Conservation (phyloP, 2,888 invertebrate genomes). For the Eumerus sabulonum region DNA sequence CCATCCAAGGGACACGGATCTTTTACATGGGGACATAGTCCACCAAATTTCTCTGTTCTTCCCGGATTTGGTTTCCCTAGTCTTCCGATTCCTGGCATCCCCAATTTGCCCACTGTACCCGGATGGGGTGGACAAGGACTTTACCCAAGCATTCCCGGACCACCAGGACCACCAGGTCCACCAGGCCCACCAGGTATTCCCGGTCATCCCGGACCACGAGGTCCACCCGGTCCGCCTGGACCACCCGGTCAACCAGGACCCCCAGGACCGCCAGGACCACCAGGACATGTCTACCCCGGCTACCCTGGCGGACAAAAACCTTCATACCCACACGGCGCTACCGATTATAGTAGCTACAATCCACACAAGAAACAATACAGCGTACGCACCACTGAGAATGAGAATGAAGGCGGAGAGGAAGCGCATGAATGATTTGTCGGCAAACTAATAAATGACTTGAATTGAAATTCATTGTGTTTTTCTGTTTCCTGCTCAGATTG, state of each 20-base stretch:
- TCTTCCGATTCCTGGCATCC: neutral
- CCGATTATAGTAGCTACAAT: slow-evolving; percentile 7
- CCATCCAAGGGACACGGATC: slow-evolving; percentile 17
- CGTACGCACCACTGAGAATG: slow-evolving; percentile 25
- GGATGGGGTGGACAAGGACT: slow-evolving; percentile 20
- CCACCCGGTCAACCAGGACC: slow-evolving; percentile 64
- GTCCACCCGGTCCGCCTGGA: slow-evolving; percentile 36
- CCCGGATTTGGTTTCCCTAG: slow-evolving; percentile 11
- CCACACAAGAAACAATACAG: slow-evolving; percentile 23
- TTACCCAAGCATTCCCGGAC: slow-evolving; percentile 18
- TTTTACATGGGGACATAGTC: neutral
- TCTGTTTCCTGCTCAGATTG: too few species aligned
- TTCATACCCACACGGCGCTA: slow-evolving; percentile 3
- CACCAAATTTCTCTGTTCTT: neutral
- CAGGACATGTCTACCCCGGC: slow-evolving; percentile 21
- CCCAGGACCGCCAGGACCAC: slow-evolving; percentile 30
- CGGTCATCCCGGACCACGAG: slow-evolving; percentile 31
- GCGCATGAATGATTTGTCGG: too few species aligned
- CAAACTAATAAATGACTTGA: slow-evolving; percentile 26
- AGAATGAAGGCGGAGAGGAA: neutral
- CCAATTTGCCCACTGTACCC: slow-evolving; percentile 9
- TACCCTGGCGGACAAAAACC: slow-evolving; percentile 6
- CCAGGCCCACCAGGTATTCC: slow-evolving; percentile 26
- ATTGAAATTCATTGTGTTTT: too few species aligned
- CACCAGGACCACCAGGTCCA: slow-evolving; percentile 23